Base-by-base conservation (phyloP, 2,113 vertebrate species). In the Nematolebias whitei region DNA sequence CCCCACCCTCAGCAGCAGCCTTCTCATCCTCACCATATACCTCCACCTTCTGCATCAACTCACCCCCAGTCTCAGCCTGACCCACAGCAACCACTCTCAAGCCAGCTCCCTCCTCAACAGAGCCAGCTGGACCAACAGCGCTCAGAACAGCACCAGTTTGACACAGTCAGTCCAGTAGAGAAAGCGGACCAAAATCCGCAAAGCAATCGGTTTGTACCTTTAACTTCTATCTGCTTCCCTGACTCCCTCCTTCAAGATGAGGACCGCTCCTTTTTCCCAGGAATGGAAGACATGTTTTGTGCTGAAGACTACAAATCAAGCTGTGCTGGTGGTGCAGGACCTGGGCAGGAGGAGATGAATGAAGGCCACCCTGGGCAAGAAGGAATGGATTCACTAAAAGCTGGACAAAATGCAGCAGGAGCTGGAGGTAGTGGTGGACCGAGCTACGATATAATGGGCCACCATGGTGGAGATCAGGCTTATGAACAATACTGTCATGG, bases 201-300 rank as follows among this genome's bases (percentile, higher is more conserved):
- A 68, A 90, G 82, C 54, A 94, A 91, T 26, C 88, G 96, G 5
- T 98, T 97, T 1, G 95, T 98, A 4, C 96, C 96, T 0, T 89
- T 98, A 7, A 96, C 96, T 0, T 98, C 96, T 67, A 98, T 98
- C 86, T 98, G 96, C 84, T 98, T 98, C 79, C 96, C 96, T 0
- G 96, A 98, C 78, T 95, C 96, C 0, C 84, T 98, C 65, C 93
- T 98, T 32, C 96, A 96, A 74, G 96, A 97, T 0, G 96, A 98
- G 26, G 93, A 93, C 63, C 94, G 96, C 3, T 94, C 95, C 3
- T 98, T 98, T 79, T 98, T 98, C 38, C 96, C 96, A 4, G 96
- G 94, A 19, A 98, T 98, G 96, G 96, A 98, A 63, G 96, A 98
- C 89, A 98, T 98, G 96, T 98, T 98, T 18, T 96, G 96, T 0